A percentile compares a stretch with the other conserved stretches of the same genome.
These are phyloP conservation scores for Eriocheir sinensis DNA, from an alignment of 1,140 invertebrate genomes.

Conservation along the genomic window DNA sequence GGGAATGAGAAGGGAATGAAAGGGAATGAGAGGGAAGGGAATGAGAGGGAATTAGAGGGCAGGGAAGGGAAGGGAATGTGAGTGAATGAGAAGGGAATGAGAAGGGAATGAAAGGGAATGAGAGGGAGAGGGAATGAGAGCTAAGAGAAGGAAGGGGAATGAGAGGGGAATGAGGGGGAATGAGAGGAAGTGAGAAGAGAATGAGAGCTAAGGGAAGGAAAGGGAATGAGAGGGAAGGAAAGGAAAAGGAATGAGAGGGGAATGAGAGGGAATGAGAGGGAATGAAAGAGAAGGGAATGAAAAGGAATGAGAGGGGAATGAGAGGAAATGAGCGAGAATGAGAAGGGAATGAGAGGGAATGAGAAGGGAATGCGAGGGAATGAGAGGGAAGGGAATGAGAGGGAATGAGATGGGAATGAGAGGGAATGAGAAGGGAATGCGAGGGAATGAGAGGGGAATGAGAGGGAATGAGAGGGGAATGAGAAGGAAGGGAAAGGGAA, in stretches of 20 bases:
- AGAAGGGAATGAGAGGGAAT: not conserved
- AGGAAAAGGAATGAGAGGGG: not conserved
- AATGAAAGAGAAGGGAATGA: not conserved
- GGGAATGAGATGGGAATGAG: not conserved
- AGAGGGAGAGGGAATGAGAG: not conserved
- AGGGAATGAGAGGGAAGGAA: not conserved
- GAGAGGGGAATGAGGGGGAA: not conserved
- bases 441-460: too few relatives aligned
- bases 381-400: not conserved
- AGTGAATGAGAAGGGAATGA: not conserved
- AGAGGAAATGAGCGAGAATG: not conserved
- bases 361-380: not conserved
- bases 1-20: not conserved
- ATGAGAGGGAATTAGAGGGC: not conserved
- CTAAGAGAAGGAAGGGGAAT: not conserved
- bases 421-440: not conserved
- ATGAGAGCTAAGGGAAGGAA: not conserved
- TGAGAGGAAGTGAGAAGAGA: not conserved
- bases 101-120: not conserved
- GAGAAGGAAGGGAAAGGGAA: too few relatives aligned
- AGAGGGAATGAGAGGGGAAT: too few relatives aligned
- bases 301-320: not conserved
- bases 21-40: not conserved
- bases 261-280: not conserved
- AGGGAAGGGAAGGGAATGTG: too few relatives aligned